These are phyloP conservation scores for Melanotus villosus DNA, from an alignment of 2,888 invertebrate genomes.

Conservation along the genomic window DNA sequence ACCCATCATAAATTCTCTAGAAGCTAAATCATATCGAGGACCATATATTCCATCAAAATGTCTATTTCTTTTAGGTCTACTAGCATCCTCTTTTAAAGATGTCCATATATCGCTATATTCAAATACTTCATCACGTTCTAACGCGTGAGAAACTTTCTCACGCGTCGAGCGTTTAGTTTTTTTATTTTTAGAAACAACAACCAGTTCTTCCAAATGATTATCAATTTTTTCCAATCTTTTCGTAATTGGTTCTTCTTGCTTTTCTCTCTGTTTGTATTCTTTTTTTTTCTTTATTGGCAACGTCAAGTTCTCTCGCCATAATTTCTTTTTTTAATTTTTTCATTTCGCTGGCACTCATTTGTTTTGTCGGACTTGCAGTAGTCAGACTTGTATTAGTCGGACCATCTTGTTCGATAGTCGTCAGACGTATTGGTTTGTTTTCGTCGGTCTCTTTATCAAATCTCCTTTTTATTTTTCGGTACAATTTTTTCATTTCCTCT, in stretches of 20 bases:
- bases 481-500: too few species aligned
- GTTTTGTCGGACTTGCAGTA: not conserved
- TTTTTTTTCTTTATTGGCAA: not conserved
- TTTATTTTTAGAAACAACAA: not conserved
- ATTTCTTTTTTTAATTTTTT: too few species aligned
- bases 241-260: not conserved
- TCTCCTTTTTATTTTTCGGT: too few species aligned
- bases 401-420: not conserved
- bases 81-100: not conserved
- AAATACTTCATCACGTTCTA: too few species aligned
- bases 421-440: too few species aligned
- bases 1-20: slow-evolving; percentile 1
- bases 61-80: not conserved
- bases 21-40: too few species aligned
- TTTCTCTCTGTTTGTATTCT: not conserved
- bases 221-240: not conserved
- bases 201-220: not conserved
- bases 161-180: not conserved
- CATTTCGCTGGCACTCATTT: not conserved
- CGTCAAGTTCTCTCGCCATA: not conserved
- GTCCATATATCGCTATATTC: not conserved
- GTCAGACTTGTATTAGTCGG: too few species aligned
- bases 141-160: too few species aligned
- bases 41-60: not conserved
- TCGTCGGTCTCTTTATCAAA: too few species aligned